A percentile compares a stretch with the other conserved stretches of the same genome.
These are phyloP conservation scores for Erebia aethiops DNA, from an alignment of 2,888 invertebrate species.

Conservation along the genomic window DNA sequence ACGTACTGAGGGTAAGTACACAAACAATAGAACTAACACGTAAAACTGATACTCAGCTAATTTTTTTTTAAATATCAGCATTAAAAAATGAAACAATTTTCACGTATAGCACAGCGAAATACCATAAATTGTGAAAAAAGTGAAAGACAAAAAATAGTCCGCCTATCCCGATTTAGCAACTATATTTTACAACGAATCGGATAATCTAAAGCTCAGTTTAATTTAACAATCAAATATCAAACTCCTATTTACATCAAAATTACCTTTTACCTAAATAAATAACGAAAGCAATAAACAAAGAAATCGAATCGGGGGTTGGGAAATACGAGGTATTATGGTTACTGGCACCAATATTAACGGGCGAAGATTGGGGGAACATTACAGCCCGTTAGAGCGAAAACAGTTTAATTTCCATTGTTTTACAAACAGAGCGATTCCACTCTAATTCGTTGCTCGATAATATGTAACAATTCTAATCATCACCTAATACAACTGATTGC, in stretches of 20 bases:
- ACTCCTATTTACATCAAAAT: constrained; percentile 9
- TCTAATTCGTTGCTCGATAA: constrained; percentile 67
- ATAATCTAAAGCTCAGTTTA: background rate
- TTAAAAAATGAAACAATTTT: too few species aligned
- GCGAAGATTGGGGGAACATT: constrained; percentile 56
- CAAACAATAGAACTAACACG: too few species aligned
- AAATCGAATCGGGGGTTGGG: constrained; percentile 55
- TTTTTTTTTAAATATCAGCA: too few species aligned
- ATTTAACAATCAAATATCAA: background rate
- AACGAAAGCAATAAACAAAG: constrained; percentile 49
- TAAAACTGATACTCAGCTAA: too few species aligned
- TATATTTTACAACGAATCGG: background rate
- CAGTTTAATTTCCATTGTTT: constrained; percentile 75
- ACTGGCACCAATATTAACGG: constrained; percentile 53
- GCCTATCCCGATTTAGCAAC: background rate
- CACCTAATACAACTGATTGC: constrained; percentile 49
- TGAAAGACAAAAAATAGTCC: background rate
- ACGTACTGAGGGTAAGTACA: too few species aligned
- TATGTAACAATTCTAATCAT: constrained; percentile 72
- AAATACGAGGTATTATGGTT: constrained; percentile 60
- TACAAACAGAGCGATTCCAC: constrained; percentile 64
- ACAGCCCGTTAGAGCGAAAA: constrained; percentile 66
- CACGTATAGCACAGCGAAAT: too few species aligned
- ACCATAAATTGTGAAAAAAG: background rate
- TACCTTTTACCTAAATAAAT: constrained; percentile 12